A percentile compares a stretch with the other conserved stretches of the same genome.
phyloP scores from a whole-genome alignment of 1,140 invertebrate species.

The Drosophila rufa region DNA sequence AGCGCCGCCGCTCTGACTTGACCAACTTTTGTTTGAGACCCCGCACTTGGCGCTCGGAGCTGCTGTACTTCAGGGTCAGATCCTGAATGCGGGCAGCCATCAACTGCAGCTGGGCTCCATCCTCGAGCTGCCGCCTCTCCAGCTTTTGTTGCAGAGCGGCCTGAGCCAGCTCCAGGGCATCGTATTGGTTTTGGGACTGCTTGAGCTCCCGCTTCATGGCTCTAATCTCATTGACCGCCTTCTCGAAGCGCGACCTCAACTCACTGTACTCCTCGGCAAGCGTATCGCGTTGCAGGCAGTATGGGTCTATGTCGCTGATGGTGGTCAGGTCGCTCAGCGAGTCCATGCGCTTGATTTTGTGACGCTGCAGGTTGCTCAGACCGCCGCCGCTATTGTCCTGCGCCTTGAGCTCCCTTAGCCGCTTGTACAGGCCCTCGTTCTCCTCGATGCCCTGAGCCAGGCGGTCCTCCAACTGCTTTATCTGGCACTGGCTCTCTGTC shows the following conservation, averaged over 20 bases:
- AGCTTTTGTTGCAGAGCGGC: constrained; percentile 91
- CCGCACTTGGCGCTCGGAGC: constrained; percentile 93
- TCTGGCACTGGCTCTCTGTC: constrained; percentile 75
- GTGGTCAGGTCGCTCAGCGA: constrained; percentile 93
- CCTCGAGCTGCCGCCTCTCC: constrained; percentile 89
- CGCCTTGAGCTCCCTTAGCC: constrained; percentile 90
- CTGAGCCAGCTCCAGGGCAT: constrained; percentile 91
- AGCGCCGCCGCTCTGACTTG: constrained; percentile 92
- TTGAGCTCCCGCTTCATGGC: constrained; percentile 92
- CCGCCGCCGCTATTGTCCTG: constrained; percentile 85
- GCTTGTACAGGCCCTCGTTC: constrained; percentile 90
- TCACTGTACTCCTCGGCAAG: constrained; percentile 93
- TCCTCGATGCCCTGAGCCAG: constrained; percentile 90
- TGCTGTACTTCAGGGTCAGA: constrained; percentile 91
- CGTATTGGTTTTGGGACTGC: constrained; percentile 92
- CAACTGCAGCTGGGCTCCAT: constrained; percentile 90
- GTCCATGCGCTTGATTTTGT: constrained; percentile 89
- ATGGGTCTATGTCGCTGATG: constrained; percentile 91
- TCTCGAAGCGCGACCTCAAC: constrained; percentile 91
- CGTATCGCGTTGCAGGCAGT: constrained; percentile 90
- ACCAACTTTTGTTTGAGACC: constrained; percentile 92
- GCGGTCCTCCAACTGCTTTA: constrained; percentile 85
- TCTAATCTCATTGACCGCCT: constrained; percentile 92
- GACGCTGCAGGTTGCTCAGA: constrained; percentile 84
- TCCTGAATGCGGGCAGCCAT: constrained; percentile 95